phyloP scores from a whole-genome alignment of 2,888 invertebrate genomes.

The Pristionchus exspectatus region DNA sequence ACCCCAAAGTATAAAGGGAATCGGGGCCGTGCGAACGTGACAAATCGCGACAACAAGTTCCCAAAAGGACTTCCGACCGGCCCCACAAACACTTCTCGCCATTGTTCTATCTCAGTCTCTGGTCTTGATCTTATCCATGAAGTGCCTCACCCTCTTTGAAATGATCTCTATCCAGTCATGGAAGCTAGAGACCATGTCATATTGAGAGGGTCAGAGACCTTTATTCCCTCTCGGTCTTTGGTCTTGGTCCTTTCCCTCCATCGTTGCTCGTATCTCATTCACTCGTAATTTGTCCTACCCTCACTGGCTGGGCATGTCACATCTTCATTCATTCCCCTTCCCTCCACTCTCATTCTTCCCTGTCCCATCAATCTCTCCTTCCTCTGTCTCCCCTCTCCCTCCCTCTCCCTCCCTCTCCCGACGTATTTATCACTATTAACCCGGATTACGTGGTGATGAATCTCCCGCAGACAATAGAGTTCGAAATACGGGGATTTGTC shows the following conservation, averaged over 20 bases:
- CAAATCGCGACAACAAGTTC: background rate
- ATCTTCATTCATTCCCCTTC: background rate
- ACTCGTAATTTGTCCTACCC: conserved; percentile 11
- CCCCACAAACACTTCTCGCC: background rate
- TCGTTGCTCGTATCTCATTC: background rate
- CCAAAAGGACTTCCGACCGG: background rate
- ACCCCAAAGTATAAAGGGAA: background rate
- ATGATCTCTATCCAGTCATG: too few relatives aligned
- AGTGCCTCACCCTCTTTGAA: too few relatives aligned
- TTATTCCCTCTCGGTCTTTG: background rate
- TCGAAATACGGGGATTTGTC: too few relatives aligned
- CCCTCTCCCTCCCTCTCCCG: background rate
- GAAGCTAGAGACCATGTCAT: background rate
- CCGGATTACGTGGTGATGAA: conserved; percentile 1
- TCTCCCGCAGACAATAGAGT: background rate
- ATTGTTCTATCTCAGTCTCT: background rate
- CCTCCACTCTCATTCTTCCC: conserved; percentile 26
- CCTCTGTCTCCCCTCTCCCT: background rate
- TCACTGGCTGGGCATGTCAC: background rate
- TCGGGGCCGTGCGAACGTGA: background rate
- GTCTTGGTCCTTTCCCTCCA: background rate
- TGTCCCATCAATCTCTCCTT: conserved; percentile 12
- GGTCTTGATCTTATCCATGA: too few relatives aligned
- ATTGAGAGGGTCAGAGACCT: background rate
- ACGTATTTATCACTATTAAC: conserved; percentile 32